Evolutionary conservation across 2,888 invertebrate genomes (phyloP), one percentile per base, ranked within the genome.

Genomic region (Chrysolina haemoptera): DNA sequence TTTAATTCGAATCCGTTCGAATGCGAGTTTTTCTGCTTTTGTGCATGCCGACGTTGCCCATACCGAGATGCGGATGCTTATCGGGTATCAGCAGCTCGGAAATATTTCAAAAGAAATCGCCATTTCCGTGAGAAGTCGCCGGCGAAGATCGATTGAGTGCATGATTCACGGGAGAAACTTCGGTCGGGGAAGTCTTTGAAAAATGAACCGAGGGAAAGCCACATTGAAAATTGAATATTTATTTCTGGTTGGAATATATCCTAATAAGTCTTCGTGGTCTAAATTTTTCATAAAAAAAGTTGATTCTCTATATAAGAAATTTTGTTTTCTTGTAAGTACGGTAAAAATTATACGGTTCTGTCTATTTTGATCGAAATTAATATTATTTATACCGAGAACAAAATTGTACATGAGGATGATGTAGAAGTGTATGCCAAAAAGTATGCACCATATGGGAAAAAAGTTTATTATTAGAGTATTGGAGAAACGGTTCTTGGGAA

Each of bases 81-180:
- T 59, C 27, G 59, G 20, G n/a, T 1, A 43, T 20, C 22, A 66
- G 48, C 62, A 12, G n/a, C 22, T 43, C 55, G 72, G 66, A 63
- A 72, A 72, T 72, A 68, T 62, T 63, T 68, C 41, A 63, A 53
- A 72, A 72, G 72, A 72, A 72, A 72, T 72, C 66, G 53, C 35
- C 20, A 43, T 50, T 63, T 35, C 18, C 62, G 62, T 41, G 63
- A 63, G 68, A 72, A 59, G 59, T 22, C n/a, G 27, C 27, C 59
- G 16, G 59, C 55, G 22, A 55, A 6, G 14, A 22, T 22, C 22
- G 59, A n/a, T n/a, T n/a, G 27, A 12, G 27, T 59, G n/a, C n/a
- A n/a, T n/a, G 59, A 59, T 27, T 59, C 59, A 59, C 59, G 59
- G 59, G 59, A 59, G 59, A 59, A 59, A 59, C 27, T 59, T 14